These are phyloP conservation scores for Bellardia bayeri DNA, from an alignment of 2,888 invertebrate species.

Conservation along the genomic window DNA sequence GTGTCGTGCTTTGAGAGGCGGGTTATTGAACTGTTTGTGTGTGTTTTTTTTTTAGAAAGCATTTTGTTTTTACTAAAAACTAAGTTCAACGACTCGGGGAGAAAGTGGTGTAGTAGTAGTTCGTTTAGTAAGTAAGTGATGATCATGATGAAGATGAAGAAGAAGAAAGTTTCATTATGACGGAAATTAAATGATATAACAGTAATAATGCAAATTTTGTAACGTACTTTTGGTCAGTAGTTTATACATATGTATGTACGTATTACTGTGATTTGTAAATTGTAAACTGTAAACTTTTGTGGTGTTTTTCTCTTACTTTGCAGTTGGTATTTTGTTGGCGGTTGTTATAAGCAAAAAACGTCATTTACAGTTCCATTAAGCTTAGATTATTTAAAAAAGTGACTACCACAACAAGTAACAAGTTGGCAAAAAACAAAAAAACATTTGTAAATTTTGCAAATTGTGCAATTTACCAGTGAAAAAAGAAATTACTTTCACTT, in stretches of 20 bases:
- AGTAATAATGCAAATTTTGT: neutral
- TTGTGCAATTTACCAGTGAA: slow-evolving; percentile 43
- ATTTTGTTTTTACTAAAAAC: slow-evolving; percentile 44
- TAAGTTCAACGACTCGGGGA: slow-evolving; percentile 61
- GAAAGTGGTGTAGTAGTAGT: slow-evolving; percentile 47
- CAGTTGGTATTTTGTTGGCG: too few relatives aligned
- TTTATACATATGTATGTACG: neutral
- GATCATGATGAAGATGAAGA: slow-evolving; percentile 8
- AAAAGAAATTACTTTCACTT: slow-evolving; percentile 66
- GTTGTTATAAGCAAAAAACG: too few relatives aligned
- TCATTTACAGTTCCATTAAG: too few relatives aligned
- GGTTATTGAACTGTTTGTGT: slow-evolving; percentile 57
- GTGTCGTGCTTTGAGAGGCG: slow-evolving; percentile 48
- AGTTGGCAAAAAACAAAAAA: neutral
- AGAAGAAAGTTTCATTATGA: slow-evolving; percentile 55
- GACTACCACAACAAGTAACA: neutral
- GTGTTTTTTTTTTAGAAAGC: slow-evolving; percentile 55
- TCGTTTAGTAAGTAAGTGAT: neutral
- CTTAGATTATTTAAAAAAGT: neutral
- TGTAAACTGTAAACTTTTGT: too few relatives aligned
- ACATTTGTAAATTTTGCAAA: slow-evolving; percentile 14
- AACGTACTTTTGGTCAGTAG: slow-evolving; percentile 1
- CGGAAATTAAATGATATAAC: slow-evolving; percentile 58
- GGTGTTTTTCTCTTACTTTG: too few relatives aligned
- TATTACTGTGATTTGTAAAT: too few relatives aligned